Conservation (phyloP, 2,888 invertebrate species). For the Cosmorhoe ocellata region DNA sequence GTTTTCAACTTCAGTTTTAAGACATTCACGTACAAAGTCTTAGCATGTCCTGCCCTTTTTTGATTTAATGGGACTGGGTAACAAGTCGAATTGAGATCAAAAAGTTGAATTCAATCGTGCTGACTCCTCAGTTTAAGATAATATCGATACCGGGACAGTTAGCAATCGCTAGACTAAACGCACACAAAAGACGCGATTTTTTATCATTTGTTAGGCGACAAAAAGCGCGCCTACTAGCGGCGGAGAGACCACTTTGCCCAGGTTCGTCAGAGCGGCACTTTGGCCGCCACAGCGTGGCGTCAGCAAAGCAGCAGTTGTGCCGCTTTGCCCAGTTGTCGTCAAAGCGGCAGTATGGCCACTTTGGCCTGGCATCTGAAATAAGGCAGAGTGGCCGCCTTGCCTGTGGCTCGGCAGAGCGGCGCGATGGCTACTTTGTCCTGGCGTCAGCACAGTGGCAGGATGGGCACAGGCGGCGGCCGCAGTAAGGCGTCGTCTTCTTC, state of each 20-base stretch:
- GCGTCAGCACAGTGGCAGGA: constrained; percentile 42
- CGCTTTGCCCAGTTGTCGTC: constrained; percentile 2
- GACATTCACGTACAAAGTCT: too few species aligned
- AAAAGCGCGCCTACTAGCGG: constrained; percentile 2
- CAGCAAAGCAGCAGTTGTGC: constrained; percentile 41
- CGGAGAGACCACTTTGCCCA: too few species aligned
- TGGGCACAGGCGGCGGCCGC: constrained; percentile 44
- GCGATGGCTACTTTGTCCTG: constrained; percentile 2
- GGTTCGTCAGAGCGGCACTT: too few species aligned
- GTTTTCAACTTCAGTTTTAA: too few species aligned
- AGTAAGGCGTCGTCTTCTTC: constrained; percentile 53
- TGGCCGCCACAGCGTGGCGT: constrained; percentile 9
- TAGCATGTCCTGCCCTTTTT: too few species aligned
- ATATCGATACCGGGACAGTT: constrained; percentile 19
- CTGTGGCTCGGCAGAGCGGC: background rate
- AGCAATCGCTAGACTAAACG: constrained; percentile 9
- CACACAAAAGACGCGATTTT: constrained; percentile 9
- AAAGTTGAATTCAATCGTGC: constrained; percentile 1
- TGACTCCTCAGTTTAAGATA: constrained; percentile 8
- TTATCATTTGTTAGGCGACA: background rate
- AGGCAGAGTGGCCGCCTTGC: constrained; percentile 30
- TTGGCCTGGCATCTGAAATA: constrained; percentile 37
- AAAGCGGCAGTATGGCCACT: constrained; percentile 6
- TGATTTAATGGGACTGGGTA: too few species aligned
- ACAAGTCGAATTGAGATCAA: background rate